Evolutionary conservation across 2,888 invertebrate genomes (phyloP).

Genomic region (Allygus modestus): DNA sequence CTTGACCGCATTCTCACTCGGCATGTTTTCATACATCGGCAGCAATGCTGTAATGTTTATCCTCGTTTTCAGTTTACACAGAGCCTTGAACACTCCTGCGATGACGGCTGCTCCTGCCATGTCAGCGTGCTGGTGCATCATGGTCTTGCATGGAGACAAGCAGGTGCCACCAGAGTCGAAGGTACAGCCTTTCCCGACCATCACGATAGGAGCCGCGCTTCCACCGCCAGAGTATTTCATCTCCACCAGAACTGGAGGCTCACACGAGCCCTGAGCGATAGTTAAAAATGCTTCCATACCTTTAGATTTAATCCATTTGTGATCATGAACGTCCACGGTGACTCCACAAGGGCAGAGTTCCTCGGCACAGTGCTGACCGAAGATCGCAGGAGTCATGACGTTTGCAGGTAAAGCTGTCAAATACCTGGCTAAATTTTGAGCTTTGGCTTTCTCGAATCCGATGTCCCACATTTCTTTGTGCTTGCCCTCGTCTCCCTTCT

Average conservation of each 20-base stretch:
- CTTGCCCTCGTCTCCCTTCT: slow-evolving; percentile 49
- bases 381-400: slow-evolving; percentile 83
- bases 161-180: slow-evolving; percentile 84
- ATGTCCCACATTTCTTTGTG: slow-evolving; percentile 78
- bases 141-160: slow-evolving; percentile 75
- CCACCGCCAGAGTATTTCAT: slow-evolving; percentile 76
- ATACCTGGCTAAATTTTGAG: slow-evolving; percentile 87
- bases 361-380: slow-evolving; percentile 75
- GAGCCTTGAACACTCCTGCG: slow-evolving; percentile 67
- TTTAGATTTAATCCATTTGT: slow-evolving; percentile 58
- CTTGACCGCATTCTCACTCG: slow-evolving; percentile 79
- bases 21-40: slow-evolving; percentile 75
- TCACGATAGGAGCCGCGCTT: slow-evolving; percentile 74
- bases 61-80: slow-evolving; percentile 66
- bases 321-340: slow-evolving; percentile 14
- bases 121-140: slow-evolving; percentile 67
- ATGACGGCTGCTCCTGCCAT: slow-evolving; percentile 69
- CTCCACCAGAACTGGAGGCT: slow-evolving; percentile 82
- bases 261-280: slow-evolving; percentile 80
- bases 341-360: slow-evolving; percentile 68
- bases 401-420: slow-evolving; percentile 91
- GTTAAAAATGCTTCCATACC: slow-evolving; percentile 83
- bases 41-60: slow-evolving; percentile 72
- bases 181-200: slow-evolving; percentile 80
- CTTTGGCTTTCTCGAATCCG: slow-evolving; percentile 84